Base-by-base conservation (phyloP, 2,888 invertebrate species). In the Hyposoter didymator region DNA sequence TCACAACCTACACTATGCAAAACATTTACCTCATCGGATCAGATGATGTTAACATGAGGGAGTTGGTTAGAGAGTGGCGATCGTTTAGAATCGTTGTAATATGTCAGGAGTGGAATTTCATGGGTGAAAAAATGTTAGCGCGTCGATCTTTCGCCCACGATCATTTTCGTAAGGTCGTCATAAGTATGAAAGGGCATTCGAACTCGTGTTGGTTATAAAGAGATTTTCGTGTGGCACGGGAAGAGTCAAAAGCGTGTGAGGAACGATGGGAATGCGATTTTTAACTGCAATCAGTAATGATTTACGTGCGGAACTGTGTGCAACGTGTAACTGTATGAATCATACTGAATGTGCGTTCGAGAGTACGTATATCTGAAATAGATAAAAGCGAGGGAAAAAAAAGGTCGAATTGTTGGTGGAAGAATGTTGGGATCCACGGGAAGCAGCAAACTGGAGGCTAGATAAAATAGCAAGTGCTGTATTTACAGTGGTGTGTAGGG, bases 281-380 rank as follows among this genome's bases (percentile, higher is more conserved):
- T n/a, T 62, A 64, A 39, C 47, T 22, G 45, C 43, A 64, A 28
- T 66, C 43, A 17, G 62, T 10, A 7, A 78, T 81, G 43, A 78
- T 73, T 78, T 47, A 73, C 35, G 67, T 10, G 45, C 67, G 74
- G 28, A 55, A 32, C 12, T 47, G 6, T 6, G 12, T 2, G 28
- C n/a, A 32, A 19, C 22, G 22, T 19, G 28, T 22, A 52, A 62
- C 52, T 62, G 19, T 45, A 45, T 66, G 79, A 70, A 52, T 80
- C 45, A 72, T 35, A 6, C 35, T 28, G 59, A 2, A 28, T 19
- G 49, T 43, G 49, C 74, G 78, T 78, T 80, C 47, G 32, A 72
- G 75, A 75, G 67, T 85, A 47, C 59, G 76, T 85, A 45, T 75
- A 85, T 85, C 82, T 67, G 39, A 78, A 78, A 78, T 67, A 78